Conservation (phyloP, 2,888 invertebrate genomes). For the Himalopsyche kuldschensis region DNA sequence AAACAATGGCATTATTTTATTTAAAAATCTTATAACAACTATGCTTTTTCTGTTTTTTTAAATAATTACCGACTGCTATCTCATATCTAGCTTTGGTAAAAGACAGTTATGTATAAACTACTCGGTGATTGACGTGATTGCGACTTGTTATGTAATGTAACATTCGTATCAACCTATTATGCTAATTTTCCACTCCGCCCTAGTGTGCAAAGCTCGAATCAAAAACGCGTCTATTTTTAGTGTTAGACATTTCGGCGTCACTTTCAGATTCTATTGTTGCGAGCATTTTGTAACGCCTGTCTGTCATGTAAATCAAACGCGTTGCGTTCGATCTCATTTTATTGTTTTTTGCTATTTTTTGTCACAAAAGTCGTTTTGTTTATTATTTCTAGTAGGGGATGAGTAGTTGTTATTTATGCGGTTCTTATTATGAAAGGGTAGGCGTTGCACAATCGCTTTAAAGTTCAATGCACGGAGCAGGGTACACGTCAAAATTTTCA, state of each 20-base stretch:
- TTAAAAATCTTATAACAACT: too few relatives aligned
- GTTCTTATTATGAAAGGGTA: not conserved
- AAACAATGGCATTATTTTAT: too few relatives aligned
- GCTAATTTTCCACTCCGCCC: not conserved
- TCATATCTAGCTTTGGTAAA: too few relatives aligned
- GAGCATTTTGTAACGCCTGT: slow-evolving; percentile 23
- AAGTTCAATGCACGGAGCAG: not conserved
- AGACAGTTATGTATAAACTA: too few relatives aligned
- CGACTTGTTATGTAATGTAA: too few relatives aligned
- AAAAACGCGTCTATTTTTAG: not conserved
- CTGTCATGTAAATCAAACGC: slow-evolving; percentile 36
- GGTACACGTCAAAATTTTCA: not conserved
- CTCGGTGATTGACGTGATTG: too few relatives aligned
- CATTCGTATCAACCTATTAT: too few relatives aligned
- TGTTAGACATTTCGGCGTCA: not conserved
- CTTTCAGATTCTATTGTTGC: not conserved
- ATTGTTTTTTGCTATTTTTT: not conserved
- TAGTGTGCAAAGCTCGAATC: not conserved
- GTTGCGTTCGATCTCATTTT: slow-evolving; percentile 20
- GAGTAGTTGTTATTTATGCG: not conserved
- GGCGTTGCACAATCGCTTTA: not conserved
- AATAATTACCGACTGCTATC: too few relatives aligned
- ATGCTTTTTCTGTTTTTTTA: too few relatives aligned
- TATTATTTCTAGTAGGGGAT: not conserved
- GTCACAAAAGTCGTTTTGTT: not conserved